These are phyloP conservation scores for Folsomia manolachei DNA, from an alignment of 2,888 invertebrate genomes.

Conservation along the genomic window DNA sequence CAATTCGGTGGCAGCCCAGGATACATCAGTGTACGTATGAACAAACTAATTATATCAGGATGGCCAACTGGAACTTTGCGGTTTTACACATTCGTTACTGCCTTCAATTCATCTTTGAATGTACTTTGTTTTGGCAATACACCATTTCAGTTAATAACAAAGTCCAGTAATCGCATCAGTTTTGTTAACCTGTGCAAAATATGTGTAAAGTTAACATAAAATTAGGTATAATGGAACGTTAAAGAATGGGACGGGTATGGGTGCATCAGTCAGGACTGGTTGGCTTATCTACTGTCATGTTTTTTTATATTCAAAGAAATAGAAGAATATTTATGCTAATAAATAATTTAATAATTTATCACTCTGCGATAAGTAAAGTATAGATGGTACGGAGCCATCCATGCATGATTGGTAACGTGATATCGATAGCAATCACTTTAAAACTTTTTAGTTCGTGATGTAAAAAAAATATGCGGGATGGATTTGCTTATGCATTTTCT, in stretches of 20 bases:
- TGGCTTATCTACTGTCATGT: not conserved
- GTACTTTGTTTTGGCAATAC: too few relatives aligned
- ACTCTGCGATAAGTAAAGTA: not conserved
- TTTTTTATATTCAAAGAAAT: not conserved
- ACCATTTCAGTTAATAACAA: too few relatives aligned
- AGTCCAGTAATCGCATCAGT: too few relatives aligned
- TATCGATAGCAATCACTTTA: not conserved
- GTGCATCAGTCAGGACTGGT: not conserved
- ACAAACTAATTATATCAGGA: too few relatives aligned
- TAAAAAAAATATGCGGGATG: not conserved
- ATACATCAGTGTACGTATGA: too few relatives aligned
- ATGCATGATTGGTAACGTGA: conserved; percentile 1
- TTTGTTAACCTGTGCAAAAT: too few relatives aligned
- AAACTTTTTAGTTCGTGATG: not conserved
- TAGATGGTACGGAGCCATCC: too few relatives aligned
- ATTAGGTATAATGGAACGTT: not conserved
- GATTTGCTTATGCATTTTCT: not conserved
- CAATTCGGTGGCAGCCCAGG: too few relatives aligned
- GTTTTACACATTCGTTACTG: too few relatives aligned
- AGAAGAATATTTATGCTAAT: conserved; percentile 12
- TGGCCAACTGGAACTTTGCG: too few relatives aligned
- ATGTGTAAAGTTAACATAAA: not conserved
- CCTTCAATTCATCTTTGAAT: too few relatives aligned
- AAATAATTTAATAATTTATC: conserved; percentile 18
- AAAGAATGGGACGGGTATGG: too few relatives aligned